Conservation (phyloP, 2,113 vertebrate genomes). For the Caranx melampygus region DNA sequence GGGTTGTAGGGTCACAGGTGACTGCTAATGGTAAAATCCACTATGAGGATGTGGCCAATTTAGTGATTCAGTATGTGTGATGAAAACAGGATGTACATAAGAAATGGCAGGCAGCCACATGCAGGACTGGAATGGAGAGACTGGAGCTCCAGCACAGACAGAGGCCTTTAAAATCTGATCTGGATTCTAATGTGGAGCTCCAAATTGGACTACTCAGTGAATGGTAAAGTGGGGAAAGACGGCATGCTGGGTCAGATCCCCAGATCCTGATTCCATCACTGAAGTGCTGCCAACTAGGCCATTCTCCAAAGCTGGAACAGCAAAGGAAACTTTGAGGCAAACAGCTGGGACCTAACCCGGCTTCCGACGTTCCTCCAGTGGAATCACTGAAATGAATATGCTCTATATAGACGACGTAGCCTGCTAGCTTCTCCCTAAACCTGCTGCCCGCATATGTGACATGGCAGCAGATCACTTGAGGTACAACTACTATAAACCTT, state of each 20-base stretch:
- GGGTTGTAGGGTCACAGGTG: too few relatives aligned
- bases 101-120: conserved; percentile 1
- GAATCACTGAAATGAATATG: conserved; percentile 12
- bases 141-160: conserved; percentile 11
- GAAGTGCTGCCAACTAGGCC: conserved; percentile 65
- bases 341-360: conserved; percentile 42
- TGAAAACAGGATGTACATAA: conserved; percentile 8
- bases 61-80: background rate
- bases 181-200: conserved; percentile 30
- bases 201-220: conserved; percentile 34
- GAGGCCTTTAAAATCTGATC: conserved; percentile 31
- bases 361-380: conserved; percentile 26
- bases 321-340: conserved; percentile 39
- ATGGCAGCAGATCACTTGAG: background rate
- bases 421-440: background rate
- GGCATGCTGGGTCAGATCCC: conserved; percentile 60
- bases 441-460: background rate
- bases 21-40: too few relatives aligned
- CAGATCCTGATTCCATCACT: conserved; percentile 36
- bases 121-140: background rate
- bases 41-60: too few relatives aligned
- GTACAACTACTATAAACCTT: background rate
- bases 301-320: conserved; percentile 22
- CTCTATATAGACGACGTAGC: conserved; percentile 22
- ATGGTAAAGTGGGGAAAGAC: conserved; percentile 33